A percentile compares a stretch with the other conserved stretches of the same genome.
phyloP scores from a whole-genome alignment of 2,113 vertebrate genomes.

The Platanista minor region DNA sequence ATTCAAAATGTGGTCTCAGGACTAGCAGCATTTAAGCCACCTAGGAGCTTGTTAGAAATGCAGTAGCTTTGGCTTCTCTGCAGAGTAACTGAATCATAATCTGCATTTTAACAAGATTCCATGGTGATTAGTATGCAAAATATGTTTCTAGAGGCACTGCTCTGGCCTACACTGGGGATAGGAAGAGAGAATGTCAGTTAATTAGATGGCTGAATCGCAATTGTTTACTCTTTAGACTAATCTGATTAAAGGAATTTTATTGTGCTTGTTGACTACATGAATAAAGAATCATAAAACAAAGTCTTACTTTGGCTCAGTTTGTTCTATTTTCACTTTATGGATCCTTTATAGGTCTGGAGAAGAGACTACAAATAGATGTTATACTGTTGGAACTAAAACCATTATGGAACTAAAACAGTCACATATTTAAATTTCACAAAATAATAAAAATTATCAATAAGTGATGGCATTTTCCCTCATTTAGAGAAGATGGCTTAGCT shows the following conservation, averaged over 20 bases:
- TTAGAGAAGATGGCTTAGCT: not conserved
- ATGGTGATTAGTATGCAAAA: not conserved
- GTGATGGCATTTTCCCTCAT: not conserved
- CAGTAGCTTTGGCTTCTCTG: not conserved
- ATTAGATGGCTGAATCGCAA: not conserved
- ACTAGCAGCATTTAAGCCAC: not conserved
- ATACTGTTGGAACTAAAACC: not conserved
- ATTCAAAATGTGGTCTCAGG: not conserved
- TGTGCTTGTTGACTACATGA: not conserved
- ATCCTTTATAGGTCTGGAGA: not conserved
- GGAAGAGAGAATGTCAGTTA: not conserved
- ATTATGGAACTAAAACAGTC: not conserved
- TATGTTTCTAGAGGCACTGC: not conserved
- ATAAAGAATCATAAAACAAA: not conserved
- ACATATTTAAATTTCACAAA: slow-evolving; percentile 38
- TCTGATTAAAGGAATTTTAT: not conserved
- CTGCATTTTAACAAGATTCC: not conserved
- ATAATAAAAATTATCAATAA: slow-evolving; percentile 48
- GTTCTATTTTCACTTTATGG: not conserved
- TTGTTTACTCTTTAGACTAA: not conserved
- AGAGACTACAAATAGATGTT: not conserved
- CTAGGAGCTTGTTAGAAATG: not conserved
- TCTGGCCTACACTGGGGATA: too few species aligned
- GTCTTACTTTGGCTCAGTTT: not conserved
- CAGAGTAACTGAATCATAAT: not conserved